Evolutionary conservation across 2,113 vertebrate species (phyloP), one percentile per base, ranked within the genome.

Genomic region (Catharus fuscescens): DNA sequence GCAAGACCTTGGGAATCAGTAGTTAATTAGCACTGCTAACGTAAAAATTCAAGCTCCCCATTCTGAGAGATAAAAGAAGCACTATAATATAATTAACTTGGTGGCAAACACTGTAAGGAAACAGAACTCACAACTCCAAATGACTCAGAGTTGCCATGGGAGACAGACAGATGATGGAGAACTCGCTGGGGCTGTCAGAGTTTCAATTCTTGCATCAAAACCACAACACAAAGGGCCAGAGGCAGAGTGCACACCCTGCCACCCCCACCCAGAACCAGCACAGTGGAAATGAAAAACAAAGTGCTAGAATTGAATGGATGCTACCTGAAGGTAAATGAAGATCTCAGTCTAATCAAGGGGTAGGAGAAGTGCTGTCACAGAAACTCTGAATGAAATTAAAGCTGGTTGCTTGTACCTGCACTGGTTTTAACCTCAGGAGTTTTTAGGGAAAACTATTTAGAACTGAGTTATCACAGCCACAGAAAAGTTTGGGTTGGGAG

Each of bases 121-220:
- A 21, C 21, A 64, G 90, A 91, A 72, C 61, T 50, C 28, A 6
- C 25, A 83, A 36, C 71, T 93, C 80, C 36, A 60, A 36, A 31
- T 91, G 87, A 77, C 85, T 86, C 89, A 38, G 73, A 54, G 91
- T 88, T 92, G 90, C 80, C 52, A 64, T 1, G 72, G 91, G 90
- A 91, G 94, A 86, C 86, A 94, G 95, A 93, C 82, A 64, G 84
- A 53, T 32, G 72, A 71, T 57, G 48, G 29, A 80, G 79, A 71
- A 4, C 60, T 29, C 9, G 1, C 56, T 21, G 32, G 36, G 82
- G 77, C 48, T 62, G 42, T 42, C 87, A 61, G 54, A 4, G 1
- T 14, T 40, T 42, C 50, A 47, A 5, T 21, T 40, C 69, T 78
- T 34, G 16, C 52, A 77, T 71, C 56, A 6, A 93, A 97, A 88